These are phyloP conservation scores for Epirrita christyi DNA, from an alignment of 2,888 invertebrate genomes.

Conservation along the genomic window DNA sequence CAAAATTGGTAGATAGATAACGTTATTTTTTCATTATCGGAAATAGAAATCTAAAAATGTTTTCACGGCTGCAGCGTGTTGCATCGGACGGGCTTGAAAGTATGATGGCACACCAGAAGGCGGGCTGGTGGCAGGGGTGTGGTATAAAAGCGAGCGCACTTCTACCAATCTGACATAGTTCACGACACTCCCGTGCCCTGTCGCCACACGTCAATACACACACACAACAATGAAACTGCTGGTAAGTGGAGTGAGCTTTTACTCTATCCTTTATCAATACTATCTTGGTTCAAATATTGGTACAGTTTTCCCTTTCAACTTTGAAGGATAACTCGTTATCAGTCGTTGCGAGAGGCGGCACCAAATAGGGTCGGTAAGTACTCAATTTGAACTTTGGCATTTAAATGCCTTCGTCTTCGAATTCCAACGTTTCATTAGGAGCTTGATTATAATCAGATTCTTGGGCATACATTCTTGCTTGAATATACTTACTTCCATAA, in stretches of 20 bases:
- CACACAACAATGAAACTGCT: constrained; percentile 76
- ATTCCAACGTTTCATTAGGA: constrained; percentile 61
- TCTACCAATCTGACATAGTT: constrained; percentile 82
- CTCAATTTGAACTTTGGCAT: constrained; percentile 74
- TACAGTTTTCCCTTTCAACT: constrained; percentile 39
- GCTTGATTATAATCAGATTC: constrained; percentile 30
- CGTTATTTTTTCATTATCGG: constrained; percentile 56
- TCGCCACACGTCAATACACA: constrained; percentile 63
- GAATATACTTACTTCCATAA: background rate
- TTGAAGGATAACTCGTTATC: constrained; percentile 59
- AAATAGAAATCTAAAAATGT: constrained; percentile 55
- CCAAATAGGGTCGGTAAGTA: constrained; percentile 66
- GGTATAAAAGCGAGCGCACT: constrained; percentile 80
- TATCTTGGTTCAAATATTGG: constrained; percentile 27
- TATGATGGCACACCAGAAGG: constrained; percentile 71
- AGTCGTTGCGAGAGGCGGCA: constrained; percentile 61
- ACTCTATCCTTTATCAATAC: constrained; percentile 27
- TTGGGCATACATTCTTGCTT: constrained; percentile 12
- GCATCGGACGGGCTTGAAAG: constrained; percentile 76
- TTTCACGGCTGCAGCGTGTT: constrained; percentile 59
- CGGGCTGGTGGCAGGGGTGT: constrained; percentile 80
- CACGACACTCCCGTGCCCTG: constrained; percentile 70
- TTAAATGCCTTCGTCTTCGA: constrained; percentile 59
- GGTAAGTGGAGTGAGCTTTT: constrained; percentile 69
- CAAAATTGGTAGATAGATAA: constrained; percentile 38